phyloP scores from a whole-genome alignment of 2,113 vertebrate species.

The Podocnemis expansa region DNA sequence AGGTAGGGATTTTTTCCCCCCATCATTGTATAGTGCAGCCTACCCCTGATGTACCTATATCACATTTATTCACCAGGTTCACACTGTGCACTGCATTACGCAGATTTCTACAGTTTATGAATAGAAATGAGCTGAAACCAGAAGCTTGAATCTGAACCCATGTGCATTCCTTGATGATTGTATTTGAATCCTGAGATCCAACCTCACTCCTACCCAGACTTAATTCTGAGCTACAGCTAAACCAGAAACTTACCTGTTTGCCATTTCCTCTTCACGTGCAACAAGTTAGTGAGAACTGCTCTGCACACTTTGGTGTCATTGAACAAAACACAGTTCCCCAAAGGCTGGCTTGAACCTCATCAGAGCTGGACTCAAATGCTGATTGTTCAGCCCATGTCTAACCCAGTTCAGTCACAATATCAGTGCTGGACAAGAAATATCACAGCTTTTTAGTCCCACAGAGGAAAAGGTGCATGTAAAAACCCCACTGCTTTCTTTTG shows the following conservation, averaged over 20 bases:
- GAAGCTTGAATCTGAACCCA: background rate
- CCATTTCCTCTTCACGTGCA: conserved; percentile 40
- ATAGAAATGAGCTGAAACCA: background rate
- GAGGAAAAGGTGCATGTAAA: background rate
- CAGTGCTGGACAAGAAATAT: background rate
- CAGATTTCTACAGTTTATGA: background rate
- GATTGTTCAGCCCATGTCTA: background rate
- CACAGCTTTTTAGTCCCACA: background rate
- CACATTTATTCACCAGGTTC: background rate
- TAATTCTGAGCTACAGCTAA: conserved; percentile 10
- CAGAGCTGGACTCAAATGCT: background rate
- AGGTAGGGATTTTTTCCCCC: background rate
- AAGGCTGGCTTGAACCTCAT: background rate
- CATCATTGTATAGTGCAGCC: background rate
- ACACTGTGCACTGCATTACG: conserved; percentile 1
- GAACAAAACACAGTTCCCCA: background rate
- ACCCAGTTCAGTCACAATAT: background rate
- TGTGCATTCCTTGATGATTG: conserved; percentile 44
- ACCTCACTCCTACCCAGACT: conserved; percentile 48
- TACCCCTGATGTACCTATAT: background rate
- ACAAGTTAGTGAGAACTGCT: background rate
- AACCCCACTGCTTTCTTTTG: background rate
- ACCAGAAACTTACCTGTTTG: conserved; percentile 52
- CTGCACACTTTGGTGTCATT: background rate
- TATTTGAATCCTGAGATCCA: conserved; percentile 11